Base-by-base conservation (phyloP, 1,140 invertebrate species). In the Ceratoteleas bidentatus region DNA sequence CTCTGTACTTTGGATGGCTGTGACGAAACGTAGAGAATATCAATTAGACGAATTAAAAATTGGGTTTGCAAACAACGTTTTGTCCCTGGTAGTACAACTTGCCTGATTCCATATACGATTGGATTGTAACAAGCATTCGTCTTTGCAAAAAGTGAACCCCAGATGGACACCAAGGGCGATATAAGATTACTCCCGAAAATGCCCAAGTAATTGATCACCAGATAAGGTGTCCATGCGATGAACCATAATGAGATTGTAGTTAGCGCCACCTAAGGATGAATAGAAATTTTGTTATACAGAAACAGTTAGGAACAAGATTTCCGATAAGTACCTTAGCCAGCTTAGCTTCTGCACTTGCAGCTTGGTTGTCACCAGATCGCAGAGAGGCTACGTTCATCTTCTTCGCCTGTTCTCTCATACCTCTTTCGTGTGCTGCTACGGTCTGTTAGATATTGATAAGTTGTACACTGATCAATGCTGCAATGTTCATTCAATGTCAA, bases 381-480 rank as follows among this genome's bases (percentile, higher is more conserved):
- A 96, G 90, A 0, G 95, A 96, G 56, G 95, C 94, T 8, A 96
- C 95, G 85, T 96, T 96, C 95, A 96, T 96, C 89, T 96, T 96
- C 89, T 96, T 96, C 2, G 95, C 96, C 90, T 96, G 95, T 86
- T 96, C 95, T 61, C 95, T 90, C 95, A 97, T 96, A 43, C 93
- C 92, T 87, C 95, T 95, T 87, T 97, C 96, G 85, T 97, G 96
- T 65, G 94, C 94, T 16, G 94, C 92, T 13, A 97, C 96, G 62
- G 96, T 95, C 92, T 94, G 83, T 0, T 54, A 57, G 96, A 70
- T 95, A 93, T 11, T 2, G 24, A 24, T 4, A 1, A 24, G 24
- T 24, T 24, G 24, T 24, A 24, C 4, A 24, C 4, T 24, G 24
- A 24, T 2, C 24, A 24, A 4, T 24, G 24, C 24, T 24, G 1